Percentiles rank a stretch among this genome's conserved stretches.
These are phyloP conservation scores for Hyppa rectilinea DNA, from an alignment of 2,888 invertebrate species.

Conservation along the genomic window DNA sequence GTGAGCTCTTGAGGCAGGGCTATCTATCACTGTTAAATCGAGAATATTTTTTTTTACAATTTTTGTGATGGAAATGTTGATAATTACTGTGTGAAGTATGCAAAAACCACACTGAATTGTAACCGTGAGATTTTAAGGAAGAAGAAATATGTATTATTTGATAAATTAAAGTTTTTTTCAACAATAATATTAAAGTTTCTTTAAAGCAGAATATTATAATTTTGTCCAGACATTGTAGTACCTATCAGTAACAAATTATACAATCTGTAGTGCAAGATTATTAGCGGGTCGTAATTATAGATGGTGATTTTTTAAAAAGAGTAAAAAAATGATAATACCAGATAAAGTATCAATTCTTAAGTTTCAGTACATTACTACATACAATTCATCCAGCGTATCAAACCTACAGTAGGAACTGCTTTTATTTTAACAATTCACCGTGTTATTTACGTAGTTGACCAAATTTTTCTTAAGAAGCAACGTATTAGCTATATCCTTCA, in stretches of 20 bases:
- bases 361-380: no score
- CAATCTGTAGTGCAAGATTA: not conserved
- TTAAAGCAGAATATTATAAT: not conserved
- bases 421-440: no score
- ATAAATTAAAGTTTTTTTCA: not conserved
- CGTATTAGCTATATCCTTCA: no score
- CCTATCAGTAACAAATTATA: not conserved
- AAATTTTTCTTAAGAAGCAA: no score
- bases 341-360: no score
- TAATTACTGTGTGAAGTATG: not conserved
- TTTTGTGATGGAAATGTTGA: no score
- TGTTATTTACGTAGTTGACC: no score
- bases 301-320: not conserved
- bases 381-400: no score
- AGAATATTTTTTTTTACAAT: not conserved
- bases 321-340: no score
- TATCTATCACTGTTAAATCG: constrained; percentile 44
- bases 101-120: not conserved
- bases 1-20: constrained; percentile 75
- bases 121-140: not conserved
- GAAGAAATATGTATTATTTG: no score
- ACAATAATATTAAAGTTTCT: not conserved
- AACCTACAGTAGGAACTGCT: no score
- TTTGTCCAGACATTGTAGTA: not conserved
- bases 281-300: not conserved